Evolutionary conservation across 1,140 invertebrate genomes (phyloP), one percentile per base, ranked within the genome.

Genomic region (Leptinotarsa defecta): DNA sequence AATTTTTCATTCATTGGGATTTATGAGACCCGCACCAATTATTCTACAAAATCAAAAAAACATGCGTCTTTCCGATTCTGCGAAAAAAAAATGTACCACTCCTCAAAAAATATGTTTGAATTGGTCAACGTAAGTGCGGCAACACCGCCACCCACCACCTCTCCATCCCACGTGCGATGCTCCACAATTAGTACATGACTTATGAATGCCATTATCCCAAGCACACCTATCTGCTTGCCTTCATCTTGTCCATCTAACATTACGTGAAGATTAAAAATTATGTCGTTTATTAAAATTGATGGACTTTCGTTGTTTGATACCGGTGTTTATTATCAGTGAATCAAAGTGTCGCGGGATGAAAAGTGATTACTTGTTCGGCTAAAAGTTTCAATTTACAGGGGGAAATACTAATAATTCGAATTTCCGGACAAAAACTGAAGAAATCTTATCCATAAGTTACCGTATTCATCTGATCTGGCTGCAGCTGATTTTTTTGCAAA

Each of bases 181-280:
- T 49, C 34, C 34, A 70, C 68, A 70, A 52, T 70, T 52, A 48
- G 68, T 70, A 49, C 48, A 70, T 70, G 68, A 70, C 13, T 49
- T 48, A 70, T 70, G 48, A 70, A 70, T 70, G 68, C 68, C 48
- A 70, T 70, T 52, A 70, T 70, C 68, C 34, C 68, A n/a, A 70
- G 48, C 68, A 70, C 68, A 70, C 68, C 68, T 70, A 70, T 70
- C 68, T 20, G 48, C 11, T 70, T 43, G 48, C 34, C 68, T 48
- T 49, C 68, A 49, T 70, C 68, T 70, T 70, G 68, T 70, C 68
- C 48, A 70, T 70, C 68, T 70, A 70, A 52, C 48, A 52, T 70
- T 49, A 49, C 68, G 64, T 49, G 48, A 70, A 49, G 48, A 70
- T 70, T 70, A 70, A 70, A 70, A 70, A 70, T 70, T 52, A 43